Conservation (phyloP, 2,797 vertebrate genomes). For the Poeciliopsis gracilis region DNA sequence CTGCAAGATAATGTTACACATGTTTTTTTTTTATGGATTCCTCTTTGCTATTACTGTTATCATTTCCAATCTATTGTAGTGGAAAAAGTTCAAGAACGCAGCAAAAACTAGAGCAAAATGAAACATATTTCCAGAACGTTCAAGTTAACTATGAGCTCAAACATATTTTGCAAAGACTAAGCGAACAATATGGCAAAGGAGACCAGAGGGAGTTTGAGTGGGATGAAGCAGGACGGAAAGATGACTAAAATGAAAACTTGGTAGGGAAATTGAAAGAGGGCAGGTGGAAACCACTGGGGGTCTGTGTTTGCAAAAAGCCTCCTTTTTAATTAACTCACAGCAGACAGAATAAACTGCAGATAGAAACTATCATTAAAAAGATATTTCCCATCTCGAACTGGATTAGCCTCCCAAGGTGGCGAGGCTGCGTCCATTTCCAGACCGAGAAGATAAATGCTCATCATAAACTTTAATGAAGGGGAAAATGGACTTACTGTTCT, state of each 20-base stretch:
- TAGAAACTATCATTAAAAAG: slow-evolving; percentile 56
- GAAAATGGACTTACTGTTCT: not conserved
- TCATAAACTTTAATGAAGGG: slow-evolving; percentile 9
- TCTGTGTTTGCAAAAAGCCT: slow-evolving; percentile 46
- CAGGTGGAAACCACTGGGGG: slow-evolving; percentile 53
- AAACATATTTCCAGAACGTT: slow-evolving; percentile 10
- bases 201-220: slow-evolving; percentile 17
- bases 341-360: slow-evolving; percentile 50
- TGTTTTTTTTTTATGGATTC: slow-evolving; percentile 54
- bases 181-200: not conserved
- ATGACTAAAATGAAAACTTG: slow-evolving; percentile 37
- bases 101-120: slow-evolving; percentile 18
- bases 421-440: slow-evolving; percentile 32
- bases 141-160: slow-evolving; percentile 9
- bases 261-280: slow-evolving; percentile 34
- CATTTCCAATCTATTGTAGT: slow-evolving; percentile 45
- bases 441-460: slow-evolving; percentile 15
- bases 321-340: slow-evolving; percentile 64
- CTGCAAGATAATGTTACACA: slow-evolving; percentile 48
- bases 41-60: slow-evolving; percentile 14
- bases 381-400: slow-evolving; percentile 54
- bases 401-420: slow-evolving; percentile 54
- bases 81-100: not conserved
- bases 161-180: slow-evolving; percentile 12
- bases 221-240: slow-evolving; percentile 36